phyloP scores from a whole-genome alignment of 2,797 vertebrate species.

The Linurgus olivaceus region DNA sequence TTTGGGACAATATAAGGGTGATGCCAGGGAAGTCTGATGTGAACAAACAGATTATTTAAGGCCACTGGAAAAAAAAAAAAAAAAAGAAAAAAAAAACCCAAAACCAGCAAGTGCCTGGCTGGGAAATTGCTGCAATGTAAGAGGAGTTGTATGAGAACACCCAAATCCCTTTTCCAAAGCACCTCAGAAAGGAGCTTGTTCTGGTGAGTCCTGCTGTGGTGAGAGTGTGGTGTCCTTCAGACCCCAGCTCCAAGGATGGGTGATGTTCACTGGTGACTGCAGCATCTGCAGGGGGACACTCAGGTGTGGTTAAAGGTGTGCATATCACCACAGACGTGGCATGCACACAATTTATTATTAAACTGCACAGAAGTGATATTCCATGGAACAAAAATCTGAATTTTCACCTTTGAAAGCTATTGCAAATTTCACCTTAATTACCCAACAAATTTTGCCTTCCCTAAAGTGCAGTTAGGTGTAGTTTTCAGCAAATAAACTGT shows the following conservation, averaged over 20 bases:
- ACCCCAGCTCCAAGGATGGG: neutral
- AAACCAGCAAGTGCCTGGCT: neutral
- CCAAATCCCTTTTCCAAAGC: neutral
- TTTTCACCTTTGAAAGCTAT: neutral
- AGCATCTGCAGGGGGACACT: neutral
- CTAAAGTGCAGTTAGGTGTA: neutral
- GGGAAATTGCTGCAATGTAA: slow-evolving; percentile 5
- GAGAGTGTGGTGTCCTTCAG: neutral
- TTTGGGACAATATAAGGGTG: neutral
- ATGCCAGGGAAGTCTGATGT: neutral
- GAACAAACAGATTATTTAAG: slow-evolving; percentile 3
- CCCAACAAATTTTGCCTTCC: neutral
- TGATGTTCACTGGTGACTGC: neutral
- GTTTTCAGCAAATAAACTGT: neutral
- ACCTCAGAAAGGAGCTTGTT: neutral
- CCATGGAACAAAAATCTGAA: neutral
- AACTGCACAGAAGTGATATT: neutral
- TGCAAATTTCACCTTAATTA: neutral
- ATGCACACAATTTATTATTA: neutral
- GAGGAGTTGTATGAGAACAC: neutral
- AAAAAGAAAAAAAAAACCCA: neutral
- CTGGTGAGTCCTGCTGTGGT: neutral
- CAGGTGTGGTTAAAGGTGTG: neutral
- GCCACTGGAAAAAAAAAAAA: neutral
- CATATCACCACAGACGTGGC: neutral